A percentile compares a stretch with the other conserved stretches of the same genome.
Evolutionary conservation across 2,113 vertebrate genomes (phyloP).

Genomic region (Caloenas nicobarica): DNA sequence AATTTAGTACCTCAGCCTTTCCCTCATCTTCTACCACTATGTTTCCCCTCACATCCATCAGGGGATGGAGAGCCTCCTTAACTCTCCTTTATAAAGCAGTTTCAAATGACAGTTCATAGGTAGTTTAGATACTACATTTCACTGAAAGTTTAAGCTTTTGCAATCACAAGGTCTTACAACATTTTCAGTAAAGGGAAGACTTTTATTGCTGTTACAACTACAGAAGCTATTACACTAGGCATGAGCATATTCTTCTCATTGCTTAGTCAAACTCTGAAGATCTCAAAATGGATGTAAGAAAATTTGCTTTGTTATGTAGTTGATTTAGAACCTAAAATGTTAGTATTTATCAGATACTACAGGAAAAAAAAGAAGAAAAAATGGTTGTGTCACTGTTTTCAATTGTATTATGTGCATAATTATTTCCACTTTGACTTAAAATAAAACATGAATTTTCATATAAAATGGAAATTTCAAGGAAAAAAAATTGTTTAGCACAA

Average conservation of each 20-base stretch:
- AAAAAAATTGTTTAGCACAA: neutral
- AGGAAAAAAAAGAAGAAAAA: neutral
- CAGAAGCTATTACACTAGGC: accelerated
- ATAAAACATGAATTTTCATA: neutral
- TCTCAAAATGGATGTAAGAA: neutral
- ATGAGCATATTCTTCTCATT: neutral
- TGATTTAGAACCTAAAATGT: neutral
- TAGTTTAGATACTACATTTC: neutral
- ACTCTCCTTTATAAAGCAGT: neutral
- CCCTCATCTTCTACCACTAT: too few species aligned
- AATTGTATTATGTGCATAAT: neutral
- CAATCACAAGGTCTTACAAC: neutral
- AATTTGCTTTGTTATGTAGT: neutral
- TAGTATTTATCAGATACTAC: neutral
- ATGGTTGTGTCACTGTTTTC: neutral
- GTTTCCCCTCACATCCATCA: too few species aligned
- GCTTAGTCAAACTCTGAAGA: neutral
- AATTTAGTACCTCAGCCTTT: too few species aligned
- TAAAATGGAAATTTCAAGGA: neutral
- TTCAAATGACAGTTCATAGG: neutral
- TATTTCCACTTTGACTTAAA: neutral
- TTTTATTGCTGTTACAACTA: neutral
- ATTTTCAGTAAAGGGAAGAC: neutral
- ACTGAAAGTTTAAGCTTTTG: neutral
- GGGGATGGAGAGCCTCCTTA: too few species aligned